Evolutionary conservation across 2,888 invertebrate species (phyloP), one percentile per base, ranked within the genome.

Genomic region (Penaeus monodon): DNA sequence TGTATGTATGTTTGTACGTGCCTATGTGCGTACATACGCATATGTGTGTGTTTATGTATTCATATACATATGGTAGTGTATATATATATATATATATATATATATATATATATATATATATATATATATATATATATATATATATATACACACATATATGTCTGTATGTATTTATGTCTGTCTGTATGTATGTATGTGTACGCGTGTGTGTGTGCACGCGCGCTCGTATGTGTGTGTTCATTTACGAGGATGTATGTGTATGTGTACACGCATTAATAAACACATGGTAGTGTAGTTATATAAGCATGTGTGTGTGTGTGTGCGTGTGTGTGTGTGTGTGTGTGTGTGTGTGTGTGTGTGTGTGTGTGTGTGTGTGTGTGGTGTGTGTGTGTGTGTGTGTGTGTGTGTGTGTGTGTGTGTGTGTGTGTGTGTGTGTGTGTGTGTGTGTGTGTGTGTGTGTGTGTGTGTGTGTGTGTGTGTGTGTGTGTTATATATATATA

Each of bases 391-490:
- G 33, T 33, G 33, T 33, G 3, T 33, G 33, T 65, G 65, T 20
- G 65, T 20, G 4, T 24, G 65, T 24, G 66, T 24, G n/a, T 65
- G 66, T 65, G 66, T 3, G 66, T 65, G 66, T 65, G 74, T 76
- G 76, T 76, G 76, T 76, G 76, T 76, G 76, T 76, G 44, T 76
- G 76, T 76, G 49, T 76, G 76, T 76, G 76, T 76, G 76, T 76
- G 76, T 76, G 76, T 33, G 7, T n/a, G 8, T 74, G 8, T 22
- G 7, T 29, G 49, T 44, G 3, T 12, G 1, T n/a, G 7, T 38
- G 7, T 38, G 7, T 38, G 7, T 38, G 7, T 38, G 7, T 38
- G 7, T 38, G 7, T 38, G 7, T 38, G 7, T 38, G 7, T 38
- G 7, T 38, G 7, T 38, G 7, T 38, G 7, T 38, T 38, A 38